Percentiles rank a stretch among this genome's conserved stretches.
These are phyloP conservation scores for Carapus acus DNA, from an alignment of 2,797 vertebrate genomes.

Conservation along the genomic window DNA sequence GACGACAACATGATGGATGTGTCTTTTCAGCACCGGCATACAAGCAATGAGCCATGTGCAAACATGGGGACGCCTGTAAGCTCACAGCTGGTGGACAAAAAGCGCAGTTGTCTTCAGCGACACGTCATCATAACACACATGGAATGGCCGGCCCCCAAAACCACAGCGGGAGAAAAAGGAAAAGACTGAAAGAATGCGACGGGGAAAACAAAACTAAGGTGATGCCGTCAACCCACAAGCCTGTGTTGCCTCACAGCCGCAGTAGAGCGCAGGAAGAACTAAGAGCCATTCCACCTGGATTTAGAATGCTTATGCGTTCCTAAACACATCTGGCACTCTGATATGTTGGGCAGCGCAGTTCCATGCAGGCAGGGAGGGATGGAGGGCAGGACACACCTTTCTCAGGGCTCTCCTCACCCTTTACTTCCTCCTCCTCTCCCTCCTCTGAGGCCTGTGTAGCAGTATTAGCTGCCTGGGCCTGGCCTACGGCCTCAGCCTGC, in stretches of 20 bases:
- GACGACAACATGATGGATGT: slow-evolving; percentile 34
- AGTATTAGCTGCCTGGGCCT: slow-evolving; percentile 78
- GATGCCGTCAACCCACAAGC: slow-evolving; percentile 76
- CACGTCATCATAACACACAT: slow-evolving; percentile 57
- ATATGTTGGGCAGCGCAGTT: slow-evolving; percentile 59
- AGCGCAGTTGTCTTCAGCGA: slow-evolving; percentile 61
- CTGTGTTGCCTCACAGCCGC: slow-evolving; percentile 79
- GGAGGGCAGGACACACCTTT: slow-evolving; percentile 88
- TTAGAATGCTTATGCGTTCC: slow-evolving; percentile 45
- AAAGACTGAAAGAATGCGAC: slow-evolving; percentile 55
- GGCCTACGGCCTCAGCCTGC: slow-evolving; percentile 72
- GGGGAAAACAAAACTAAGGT: slow-evolving; percentile 53
- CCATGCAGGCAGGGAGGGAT: slow-evolving; percentile 82
- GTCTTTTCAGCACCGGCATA: slow-evolving; percentile 80
- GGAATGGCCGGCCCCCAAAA: slow-evolving; percentile 54
- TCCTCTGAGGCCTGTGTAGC: slow-evolving; percentile 67
- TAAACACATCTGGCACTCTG: slow-evolving; percentile 47
- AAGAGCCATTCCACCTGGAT: slow-evolving; percentile 67
- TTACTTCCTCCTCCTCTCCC: slow-evolving; percentile 70
- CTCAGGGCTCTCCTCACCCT: slow-evolving; percentile 72
- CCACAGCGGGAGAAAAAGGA: slow-evolving; percentile 51
- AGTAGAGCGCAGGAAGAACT: slow-evolving; percentile 66
- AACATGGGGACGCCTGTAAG: slow-evolving; percentile 53
- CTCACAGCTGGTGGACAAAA: slow-evolving; percentile 46
- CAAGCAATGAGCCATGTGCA: slow-evolving; percentile 58